Evolutionary conservation across 2,797 vertebrate species (phyloP).

Genomic region (Aulostomus chinensis): DNA sequence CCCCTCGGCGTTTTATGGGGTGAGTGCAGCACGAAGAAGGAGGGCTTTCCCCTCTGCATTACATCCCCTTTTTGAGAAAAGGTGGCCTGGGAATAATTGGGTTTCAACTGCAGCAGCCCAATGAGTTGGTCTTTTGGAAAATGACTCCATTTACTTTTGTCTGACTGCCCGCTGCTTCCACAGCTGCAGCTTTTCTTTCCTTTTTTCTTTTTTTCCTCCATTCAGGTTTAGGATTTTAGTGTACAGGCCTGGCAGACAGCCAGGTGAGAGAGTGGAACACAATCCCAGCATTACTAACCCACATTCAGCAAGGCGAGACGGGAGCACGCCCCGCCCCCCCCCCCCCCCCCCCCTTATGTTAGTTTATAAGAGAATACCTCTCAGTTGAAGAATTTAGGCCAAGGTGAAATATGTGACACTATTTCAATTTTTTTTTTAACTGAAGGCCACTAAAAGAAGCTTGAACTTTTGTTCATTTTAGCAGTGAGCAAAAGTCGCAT

Average conservation of each 20-base stretch:
- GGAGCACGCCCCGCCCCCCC: too few relatives aligned
- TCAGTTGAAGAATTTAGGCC: too few relatives aligned
- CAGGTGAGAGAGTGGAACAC: constrained; percentile 45
- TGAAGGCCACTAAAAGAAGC: too few relatives aligned
- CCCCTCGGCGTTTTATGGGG: constrained; percentile 31
- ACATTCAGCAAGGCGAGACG: too few relatives aligned
- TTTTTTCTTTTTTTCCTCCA: too few relatives aligned
- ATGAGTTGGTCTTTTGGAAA: constrained; percentile 58
- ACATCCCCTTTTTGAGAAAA: constrained; percentile 47
- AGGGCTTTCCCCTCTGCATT: constrained; percentile 48
- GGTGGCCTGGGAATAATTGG: constrained; percentile 66
- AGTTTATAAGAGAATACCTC: too few relatives aligned
- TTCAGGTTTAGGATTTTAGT: constrained; percentile 37
- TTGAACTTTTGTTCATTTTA: too few relatives aligned
- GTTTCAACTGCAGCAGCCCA: constrained; percentile 59
- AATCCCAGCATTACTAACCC: constrained; percentile 12
- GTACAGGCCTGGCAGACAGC: constrained; percentile 41
- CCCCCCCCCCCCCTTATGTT: too few relatives aligned
- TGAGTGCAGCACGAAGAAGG: constrained; percentile 31
- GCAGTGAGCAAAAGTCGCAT: too few relatives aligned
- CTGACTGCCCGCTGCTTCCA: constrained; percentile 52
- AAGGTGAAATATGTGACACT: too few relatives aligned
- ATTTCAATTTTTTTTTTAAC: too few relatives aligned
- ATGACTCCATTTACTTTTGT: constrained; percentile 64
- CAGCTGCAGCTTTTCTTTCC: constrained; percentile 64